These are phyloP conservation scores for Saturnia pavonia DNA, from an alignment of 2,888 invertebrate genomes.

Conservation along the genomic window DNA sequence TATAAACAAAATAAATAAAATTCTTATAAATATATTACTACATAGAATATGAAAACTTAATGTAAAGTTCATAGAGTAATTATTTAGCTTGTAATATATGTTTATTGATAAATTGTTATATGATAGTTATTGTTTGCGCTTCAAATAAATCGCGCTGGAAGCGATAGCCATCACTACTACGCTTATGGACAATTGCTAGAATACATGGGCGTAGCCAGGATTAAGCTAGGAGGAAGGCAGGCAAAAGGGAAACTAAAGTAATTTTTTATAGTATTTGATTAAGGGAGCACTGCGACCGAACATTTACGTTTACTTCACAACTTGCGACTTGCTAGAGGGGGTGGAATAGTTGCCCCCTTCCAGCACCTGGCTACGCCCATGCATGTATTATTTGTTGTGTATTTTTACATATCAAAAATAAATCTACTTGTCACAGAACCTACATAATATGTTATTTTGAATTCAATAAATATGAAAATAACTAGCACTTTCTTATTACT, in stretches of 20 bases:
- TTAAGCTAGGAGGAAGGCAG: no score
- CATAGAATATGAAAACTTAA: neutral
- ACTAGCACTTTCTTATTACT: neutral
- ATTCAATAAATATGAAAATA: constrained; percentile 5
- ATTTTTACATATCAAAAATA: constrained; percentile 6
- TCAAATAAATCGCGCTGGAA: constrained; percentile 10
- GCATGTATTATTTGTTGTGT: neutral
- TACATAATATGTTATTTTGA: constrained; percentile 6
- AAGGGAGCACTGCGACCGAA: no score
- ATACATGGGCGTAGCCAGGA: no score
- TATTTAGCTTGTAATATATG: constrained; percentile 16
- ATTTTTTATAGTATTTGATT: no score
- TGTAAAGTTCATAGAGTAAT: constrained; percentile 6
- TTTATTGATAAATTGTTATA: constrained; percentile 7
- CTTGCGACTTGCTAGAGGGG: no score
- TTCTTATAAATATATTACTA: neutral
- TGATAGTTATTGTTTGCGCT: constrained; percentile 6
- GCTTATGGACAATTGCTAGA: neutral
- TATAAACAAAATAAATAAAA: constrained; percentile 27
- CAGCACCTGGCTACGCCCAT: no score
- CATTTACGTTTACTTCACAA: no score
- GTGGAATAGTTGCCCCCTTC: no score
- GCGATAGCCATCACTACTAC: neutral
- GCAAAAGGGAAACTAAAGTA: no score
- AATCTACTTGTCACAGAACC: neutral